Conservation (phyloP, 2,888 invertebrate species). For the Drosophila aldrichi region DNA sequence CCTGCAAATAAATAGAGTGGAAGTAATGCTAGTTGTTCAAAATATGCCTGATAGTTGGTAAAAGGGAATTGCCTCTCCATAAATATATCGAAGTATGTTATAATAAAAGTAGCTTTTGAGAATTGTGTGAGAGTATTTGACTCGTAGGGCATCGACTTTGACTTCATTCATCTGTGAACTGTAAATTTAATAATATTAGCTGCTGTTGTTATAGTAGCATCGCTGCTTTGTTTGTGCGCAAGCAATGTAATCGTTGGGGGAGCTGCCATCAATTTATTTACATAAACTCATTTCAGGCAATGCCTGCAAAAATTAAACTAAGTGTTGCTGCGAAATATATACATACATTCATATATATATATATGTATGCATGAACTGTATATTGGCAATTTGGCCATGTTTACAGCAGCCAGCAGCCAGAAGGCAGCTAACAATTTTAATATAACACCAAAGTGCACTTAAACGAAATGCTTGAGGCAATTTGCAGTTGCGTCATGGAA, state of each 20-base stretch:
- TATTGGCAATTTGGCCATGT: slow-evolving; percentile 29
- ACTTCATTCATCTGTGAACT: background rate
- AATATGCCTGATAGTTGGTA: background rate
- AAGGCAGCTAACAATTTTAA: slow-evolving; percentile 39
- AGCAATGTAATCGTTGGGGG: slow-evolving; percentile 2
- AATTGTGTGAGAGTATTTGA: background rate
- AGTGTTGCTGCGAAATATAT: slow-evolving; percentile 21
- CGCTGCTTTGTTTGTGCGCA: background rate
- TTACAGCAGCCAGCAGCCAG: slow-evolving; percentile 2
- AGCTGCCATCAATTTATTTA: slow-evolving; percentile 18
- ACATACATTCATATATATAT: too few species aligned
- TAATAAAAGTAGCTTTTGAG: background rate
- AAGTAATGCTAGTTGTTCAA: background rate
- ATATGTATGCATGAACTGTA: slow-evolving; percentile 1
- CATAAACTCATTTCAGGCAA: slow-evolving; percentile 16
- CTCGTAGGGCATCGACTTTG: background rate
- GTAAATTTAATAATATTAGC: background rate
- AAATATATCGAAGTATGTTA: background rate
- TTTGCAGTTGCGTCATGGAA: slow-evolving; percentile 32
- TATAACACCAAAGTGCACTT: slow-evolving; percentile 64
- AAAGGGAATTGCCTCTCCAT: background rate
- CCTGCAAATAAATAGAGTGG: too few species aligned
- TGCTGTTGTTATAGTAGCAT: background rate
- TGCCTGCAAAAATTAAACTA: slow-evolving; percentile 27
- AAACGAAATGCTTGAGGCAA: slow-evolving; percentile 49